These are phyloP conservation scores for Drosophila prosaltans DNA, from an alignment of 1,140 invertebrate species.

Conservation along the genomic window DNA sequence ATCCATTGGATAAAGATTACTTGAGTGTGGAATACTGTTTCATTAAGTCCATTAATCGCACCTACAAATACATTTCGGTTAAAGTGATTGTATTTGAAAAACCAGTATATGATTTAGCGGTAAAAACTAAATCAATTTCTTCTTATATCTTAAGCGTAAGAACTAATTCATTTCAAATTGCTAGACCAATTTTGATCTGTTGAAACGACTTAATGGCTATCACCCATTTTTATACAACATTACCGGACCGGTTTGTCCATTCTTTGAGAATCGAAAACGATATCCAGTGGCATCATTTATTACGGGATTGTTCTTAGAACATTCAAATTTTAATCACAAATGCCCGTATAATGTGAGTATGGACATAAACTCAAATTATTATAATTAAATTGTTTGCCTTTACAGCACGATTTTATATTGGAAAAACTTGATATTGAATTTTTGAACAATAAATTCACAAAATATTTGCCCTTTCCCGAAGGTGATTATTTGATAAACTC, in stretches of 20 bases:
- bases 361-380: neutral
- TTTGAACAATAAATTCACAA: neutral
- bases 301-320: neutral
- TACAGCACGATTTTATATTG: neutral
- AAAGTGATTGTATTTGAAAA: neutral
- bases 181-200: neutral
- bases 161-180: too few relatives aligned
- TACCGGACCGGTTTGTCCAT: neutral
- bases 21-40: neutral
- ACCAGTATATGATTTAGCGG: neutral
- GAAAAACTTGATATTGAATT: slow-evolving; percentile 2
- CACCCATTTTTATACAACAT: slow-evolving; percentile 1
- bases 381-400: neutral
- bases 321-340: slow-evolving; percentile 1
- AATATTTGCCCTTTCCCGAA: neutral
- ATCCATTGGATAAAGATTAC: neutral
- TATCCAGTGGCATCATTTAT: slow-evolving; percentile 5
- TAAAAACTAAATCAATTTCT: neutral
- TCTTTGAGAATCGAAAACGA: neutral
- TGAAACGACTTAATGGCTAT: neutral
- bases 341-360: neutral
- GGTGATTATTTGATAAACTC: neutral
- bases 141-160: too few relatives aligned
- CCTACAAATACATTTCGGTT: neutral
- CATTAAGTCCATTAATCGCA: neutral